A percentile compares a stretch with the other conserved stretches of the same genome.
These are phyloP conservation scores for Melipona bicolor DNA, from an alignment of 2,888 invertebrate species.

Conservation along the genomic window DNA sequence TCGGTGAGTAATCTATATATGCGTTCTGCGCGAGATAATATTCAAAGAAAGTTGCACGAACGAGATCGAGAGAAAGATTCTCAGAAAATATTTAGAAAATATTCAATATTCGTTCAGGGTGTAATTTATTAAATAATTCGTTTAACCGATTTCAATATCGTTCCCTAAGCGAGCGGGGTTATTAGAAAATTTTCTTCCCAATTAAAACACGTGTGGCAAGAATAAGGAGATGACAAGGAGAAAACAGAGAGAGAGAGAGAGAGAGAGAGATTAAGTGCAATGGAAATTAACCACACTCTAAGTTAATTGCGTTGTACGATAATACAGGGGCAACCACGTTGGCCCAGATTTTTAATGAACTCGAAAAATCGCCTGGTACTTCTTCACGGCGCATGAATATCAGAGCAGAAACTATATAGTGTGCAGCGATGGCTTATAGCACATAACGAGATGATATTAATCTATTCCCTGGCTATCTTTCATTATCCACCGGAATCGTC, in stretches of 20 bases:
- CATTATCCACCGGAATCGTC: constrained; percentile 30
- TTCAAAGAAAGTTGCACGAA: neutral
- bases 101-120: no score
- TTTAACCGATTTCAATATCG: neutral
- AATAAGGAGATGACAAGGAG: neutral
- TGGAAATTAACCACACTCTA: constrained; percentile 25
- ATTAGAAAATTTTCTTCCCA: neutral
- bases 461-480: constrained; percentile 30
- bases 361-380: constrained; percentile 48
- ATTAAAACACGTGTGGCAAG: neutral
- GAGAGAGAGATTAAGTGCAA: constrained; percentile 11
- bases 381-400: constrained; percentile 50
- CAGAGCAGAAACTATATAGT: constrained; percentile 52
- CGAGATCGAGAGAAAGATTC: no score
- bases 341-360: constrained; percentile 60
- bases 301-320: constrained; percentile 37
- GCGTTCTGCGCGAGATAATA: neutral
- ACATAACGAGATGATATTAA: constrained; percentile 43
- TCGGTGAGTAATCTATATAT: constrained; percentile 72
- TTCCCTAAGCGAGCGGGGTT: neutral
- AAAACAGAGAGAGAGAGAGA: neutral
- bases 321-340: constrained; percentile 31
- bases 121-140: neutral
- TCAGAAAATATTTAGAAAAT: neutral
- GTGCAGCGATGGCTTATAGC: constrained; percentile 4